Base-by-base conservation (phyloP, 2,888 invertebrate species). In the Acleris sparsana region DNA sequence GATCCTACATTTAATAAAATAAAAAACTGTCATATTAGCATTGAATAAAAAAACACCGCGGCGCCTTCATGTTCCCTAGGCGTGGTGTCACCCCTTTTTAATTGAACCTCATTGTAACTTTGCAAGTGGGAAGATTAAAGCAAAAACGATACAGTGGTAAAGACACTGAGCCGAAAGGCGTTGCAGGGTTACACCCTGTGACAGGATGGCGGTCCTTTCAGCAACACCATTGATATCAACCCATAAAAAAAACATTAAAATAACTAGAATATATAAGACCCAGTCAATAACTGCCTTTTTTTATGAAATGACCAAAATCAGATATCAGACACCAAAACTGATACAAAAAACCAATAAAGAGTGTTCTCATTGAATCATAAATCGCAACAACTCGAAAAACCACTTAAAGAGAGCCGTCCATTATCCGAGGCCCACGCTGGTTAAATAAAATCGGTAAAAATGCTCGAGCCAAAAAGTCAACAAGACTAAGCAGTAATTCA, bases 401-500 rank as follows among this genome's bases (percentile, higher is more conserved):
- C 87, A 88, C 87, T 88, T 87, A 82, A 84, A 86, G 83, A 82
- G 81, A 82, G 83, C 79, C 84, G 80, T 80, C 81, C 84, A 87
- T 85, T 86, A 87, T 83, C 76, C 77, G 73, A 84, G 82, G 80
- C 88, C 87, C 84, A 87, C 86, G 85, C 86, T 80, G 39, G 39
- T 39, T 39, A 76, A 80, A 78, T 79, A 85, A 87, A 85, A 84
- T 82, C 77, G 75, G 80, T 81, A 84, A 86, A 79, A 85, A 84
- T 83, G 82, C 83, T 85, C 85, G 75, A 75, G 75, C 82, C 80
- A 85, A 86, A 87, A 88, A 87, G 82, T 85, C 85, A 86, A 88
- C 85, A 86, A 84, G 82, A 82, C 84, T 81, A 82, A 86, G 82
- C 85, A 82, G 87, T 87, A 89, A 88, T 87, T 89, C 88, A 89